Conservation (phyloP, 2,888 invertebrate species). For the Pollenia amentaria region DNA sequence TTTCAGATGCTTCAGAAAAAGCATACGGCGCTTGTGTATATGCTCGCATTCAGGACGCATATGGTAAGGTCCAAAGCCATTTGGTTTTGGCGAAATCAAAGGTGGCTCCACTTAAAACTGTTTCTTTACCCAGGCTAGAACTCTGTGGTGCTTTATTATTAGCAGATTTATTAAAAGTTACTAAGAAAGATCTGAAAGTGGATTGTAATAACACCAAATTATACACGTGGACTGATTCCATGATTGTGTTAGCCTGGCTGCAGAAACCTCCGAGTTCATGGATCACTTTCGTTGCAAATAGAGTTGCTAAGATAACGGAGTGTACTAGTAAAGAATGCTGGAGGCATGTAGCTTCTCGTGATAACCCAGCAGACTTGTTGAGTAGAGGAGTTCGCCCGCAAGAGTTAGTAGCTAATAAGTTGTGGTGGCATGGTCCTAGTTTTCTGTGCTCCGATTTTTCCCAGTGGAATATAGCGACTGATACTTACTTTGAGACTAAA, state of each 20-base stretch:
- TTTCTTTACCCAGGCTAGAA: slow-evolving; percentile 6
- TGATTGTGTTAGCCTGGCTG: slow-evolving; percentile 12
- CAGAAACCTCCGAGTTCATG: slow-evolving; percentile 30
- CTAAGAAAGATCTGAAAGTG: not conserved
- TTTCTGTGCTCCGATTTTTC: not conserved
- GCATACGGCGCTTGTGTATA: slow-evolving; percentile 20
- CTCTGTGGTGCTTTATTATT: not conserved
- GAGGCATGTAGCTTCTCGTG: slow-evolving; percentile 30
- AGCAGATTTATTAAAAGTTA: not conserved
- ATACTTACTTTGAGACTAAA: not conserved
- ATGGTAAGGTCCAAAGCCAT: not conserved
- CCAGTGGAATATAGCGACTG: not conserved
- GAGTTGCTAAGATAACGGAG: slow-evolving; percentile 30
- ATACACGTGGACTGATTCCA: not conserved
- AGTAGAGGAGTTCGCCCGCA: slow-evolving; percentile 35
- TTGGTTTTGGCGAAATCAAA: slow-evolving; percentile 29
- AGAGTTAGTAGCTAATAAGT: not conserved
- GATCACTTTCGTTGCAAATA: slow-evolving; percentile 9
- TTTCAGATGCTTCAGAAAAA: slow-evolving; percentile 65
- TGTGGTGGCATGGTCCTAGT: slow-evolving; percentile 25
- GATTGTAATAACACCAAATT: not conserved
- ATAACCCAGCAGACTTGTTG: slow-evolving; percentile 42
- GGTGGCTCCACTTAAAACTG: not conserved
- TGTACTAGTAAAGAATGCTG: slow-evolving; percentile 17
- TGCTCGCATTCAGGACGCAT: not conserved